Percentiles rank a stretch among this genome's conserved stretches.
Evolutionary conservation across 2,888 invertebrate genomes (phyloP).

Genomic region (Cyclophora albipunctata): DNA sequence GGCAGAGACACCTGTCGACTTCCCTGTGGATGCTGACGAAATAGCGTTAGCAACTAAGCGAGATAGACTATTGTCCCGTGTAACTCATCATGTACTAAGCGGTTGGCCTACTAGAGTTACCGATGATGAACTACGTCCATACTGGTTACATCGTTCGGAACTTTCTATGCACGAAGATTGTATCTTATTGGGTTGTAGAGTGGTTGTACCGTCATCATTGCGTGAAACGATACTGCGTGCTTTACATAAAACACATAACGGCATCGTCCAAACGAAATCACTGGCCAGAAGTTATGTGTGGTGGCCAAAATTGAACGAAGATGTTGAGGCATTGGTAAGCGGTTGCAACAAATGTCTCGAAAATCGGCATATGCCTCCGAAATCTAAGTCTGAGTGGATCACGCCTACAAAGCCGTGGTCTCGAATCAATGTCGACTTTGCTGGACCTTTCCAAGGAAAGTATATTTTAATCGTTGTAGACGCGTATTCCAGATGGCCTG

Average conservation of each 20-base stretch:
- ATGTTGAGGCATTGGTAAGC: constrained; percentile 4
- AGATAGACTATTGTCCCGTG: no score
- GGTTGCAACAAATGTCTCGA: background rate
- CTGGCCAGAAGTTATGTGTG: constrained; percentile 19
- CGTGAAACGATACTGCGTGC: background rate
- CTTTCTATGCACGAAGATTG: constrained; percentile 4
- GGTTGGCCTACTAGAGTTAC: background rate
- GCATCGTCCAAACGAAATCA: constrained; percentile 18
- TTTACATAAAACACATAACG: constrained; percentile 11
- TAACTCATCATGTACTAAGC: no score
- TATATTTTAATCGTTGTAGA: constrained; percentile 14
- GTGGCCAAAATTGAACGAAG: constrained; percentile 16
- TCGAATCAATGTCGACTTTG: constrained; percentile 12
- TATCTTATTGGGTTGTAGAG: background rate
- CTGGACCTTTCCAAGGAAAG: constrained; percentile 10
- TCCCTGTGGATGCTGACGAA: no score
- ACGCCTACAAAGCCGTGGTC: constrained; percentile 8
- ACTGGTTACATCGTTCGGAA: background rate
- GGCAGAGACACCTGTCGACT: no score
- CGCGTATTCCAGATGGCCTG: constrained; percentile 7
- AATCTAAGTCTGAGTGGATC: constrained; percentile 5
- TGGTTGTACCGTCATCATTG: background rate
- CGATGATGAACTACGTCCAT: background rate
- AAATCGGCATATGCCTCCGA: constrained; percentile 4
- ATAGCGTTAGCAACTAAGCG: no score